A percentile compares a stretch with the other conserved stretches of the same genome.
Conservation (phyloP, 2,797 vertebrate species). For the Paramormyrops hopkinsi region DNA sequence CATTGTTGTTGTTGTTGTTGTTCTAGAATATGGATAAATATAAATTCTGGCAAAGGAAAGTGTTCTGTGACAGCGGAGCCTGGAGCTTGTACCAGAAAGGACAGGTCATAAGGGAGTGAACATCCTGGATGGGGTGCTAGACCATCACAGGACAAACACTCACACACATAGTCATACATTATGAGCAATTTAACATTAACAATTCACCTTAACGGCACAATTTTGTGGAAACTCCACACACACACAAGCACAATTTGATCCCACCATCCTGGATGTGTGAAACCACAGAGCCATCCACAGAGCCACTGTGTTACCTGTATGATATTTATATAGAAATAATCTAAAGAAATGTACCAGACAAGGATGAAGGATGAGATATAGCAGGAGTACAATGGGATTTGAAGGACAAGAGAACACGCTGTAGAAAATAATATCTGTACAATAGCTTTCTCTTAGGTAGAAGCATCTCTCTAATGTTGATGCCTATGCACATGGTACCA, state of each 20-base stretch:
- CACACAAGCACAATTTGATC: background rate
- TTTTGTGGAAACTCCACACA: background rate
- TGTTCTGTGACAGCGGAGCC: background rate
- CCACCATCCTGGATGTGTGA: background rate
- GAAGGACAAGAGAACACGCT: background rate
- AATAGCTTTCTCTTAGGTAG: background rate
- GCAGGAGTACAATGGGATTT: background rate
- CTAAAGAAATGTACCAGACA: background rate
- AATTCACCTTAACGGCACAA: background rate
- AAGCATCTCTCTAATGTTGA: background rate
- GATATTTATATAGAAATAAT: background rate
- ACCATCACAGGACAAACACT: background rate
- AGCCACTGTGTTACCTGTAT: background rate
- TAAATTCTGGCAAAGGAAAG: background rate
- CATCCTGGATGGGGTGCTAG: background rate
- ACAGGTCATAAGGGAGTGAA: background rate
- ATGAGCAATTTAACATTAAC: background rate
- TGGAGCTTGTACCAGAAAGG: background rate
- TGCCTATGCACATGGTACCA: background rate
- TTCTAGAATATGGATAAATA: background rate
- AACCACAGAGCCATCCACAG: background rate
- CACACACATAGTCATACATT: background rate
- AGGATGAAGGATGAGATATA: background rate
- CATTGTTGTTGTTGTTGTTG: background rate
- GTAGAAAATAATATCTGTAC: background rate